Conservation (phyloP, 1,140 invertebrate species). For the Vollenhovia emeryi region DNA sequence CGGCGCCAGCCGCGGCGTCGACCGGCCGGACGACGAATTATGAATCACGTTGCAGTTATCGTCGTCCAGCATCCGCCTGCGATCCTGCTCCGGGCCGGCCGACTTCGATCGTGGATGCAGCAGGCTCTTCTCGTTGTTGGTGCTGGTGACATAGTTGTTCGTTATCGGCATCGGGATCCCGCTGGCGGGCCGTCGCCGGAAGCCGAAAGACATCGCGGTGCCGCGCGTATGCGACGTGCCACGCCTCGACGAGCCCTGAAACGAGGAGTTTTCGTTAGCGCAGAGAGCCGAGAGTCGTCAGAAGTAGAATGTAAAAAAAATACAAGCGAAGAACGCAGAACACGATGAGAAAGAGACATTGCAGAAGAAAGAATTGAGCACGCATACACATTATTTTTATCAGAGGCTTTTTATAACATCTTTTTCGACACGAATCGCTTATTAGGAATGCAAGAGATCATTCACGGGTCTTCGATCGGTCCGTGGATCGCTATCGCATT, state of each 20-base stretch:
- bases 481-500: slow-evolving; percentile 12
- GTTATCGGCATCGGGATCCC: slow-evolving; percentile 84
- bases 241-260: slow-evolving; percentile 85
- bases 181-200: slow-evolving; percentile 87
- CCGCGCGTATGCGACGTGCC: slow-evolving; percentile 86
- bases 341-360: neutral
- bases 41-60: slow-evolving; percentile 65
- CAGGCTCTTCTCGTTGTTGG: slow-evolving; percentile 67
- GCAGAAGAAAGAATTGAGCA: neutral
- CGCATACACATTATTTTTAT: neutral
- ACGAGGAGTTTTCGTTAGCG: slow-evolving; percentile 5
- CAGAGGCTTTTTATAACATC: neutral
- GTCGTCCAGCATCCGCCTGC: slow-evolving; percentile 77
- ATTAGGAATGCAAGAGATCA: neutral
- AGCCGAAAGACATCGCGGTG: slow-evolving; percentile 90
- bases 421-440: neutral
- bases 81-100: slow-evolving; percentile 80
- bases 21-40: slow-evolving; percentile 82
- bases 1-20: slow-evolving; percentile 84
- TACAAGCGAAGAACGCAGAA: neutral
- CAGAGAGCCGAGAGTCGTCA: neutral
- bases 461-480: neutral
- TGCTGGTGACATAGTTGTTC: slow-evolving; percentile 71
- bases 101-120: slow-evolving; percentile 82
- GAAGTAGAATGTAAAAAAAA: neutral